Conservation (phyloP, 2,113 vertebrate genomes). For the Petroica traversi region DNA sequence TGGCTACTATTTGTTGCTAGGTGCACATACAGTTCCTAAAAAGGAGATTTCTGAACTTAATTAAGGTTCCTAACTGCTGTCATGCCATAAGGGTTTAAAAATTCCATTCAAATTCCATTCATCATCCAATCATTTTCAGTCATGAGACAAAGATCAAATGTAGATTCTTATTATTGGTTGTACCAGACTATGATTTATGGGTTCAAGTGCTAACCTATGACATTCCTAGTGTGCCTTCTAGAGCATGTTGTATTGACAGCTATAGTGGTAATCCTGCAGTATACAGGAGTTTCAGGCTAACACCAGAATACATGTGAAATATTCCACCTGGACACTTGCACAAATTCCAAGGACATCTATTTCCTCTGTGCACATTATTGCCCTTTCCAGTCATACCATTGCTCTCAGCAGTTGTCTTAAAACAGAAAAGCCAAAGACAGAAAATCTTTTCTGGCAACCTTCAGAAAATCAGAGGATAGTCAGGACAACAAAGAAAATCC, state of each 20-base stretch:
- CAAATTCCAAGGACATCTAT: not conserved
- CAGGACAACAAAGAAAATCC: not conserved
- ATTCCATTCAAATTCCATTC: not conserved
- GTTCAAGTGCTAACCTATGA: not conserved
- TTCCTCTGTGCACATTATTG: not conserved
- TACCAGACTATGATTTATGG: not conserved
- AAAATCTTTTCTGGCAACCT: not conserved
- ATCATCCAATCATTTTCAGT: not conserved
- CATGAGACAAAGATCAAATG: not conserved
- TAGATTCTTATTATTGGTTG: not conserved
- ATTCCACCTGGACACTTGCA: not conserved
- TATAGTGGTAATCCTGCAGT: rapidly evolving
- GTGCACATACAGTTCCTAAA: not conserved
- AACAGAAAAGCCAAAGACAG: not conserved
- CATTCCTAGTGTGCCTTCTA: not conserved
- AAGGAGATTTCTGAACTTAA: not conserved
- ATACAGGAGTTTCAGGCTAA: not conserved
- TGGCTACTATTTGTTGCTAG: not conserved
- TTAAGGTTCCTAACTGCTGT: not conserved
- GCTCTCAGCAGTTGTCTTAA: not conserved
- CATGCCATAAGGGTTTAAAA: not conserved
- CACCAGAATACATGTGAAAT: not conserved
- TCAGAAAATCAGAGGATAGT: not conserved
- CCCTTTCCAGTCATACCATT: not conserved
- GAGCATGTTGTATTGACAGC: not conserved